These are phyloP conservation scores for Entelurus aequoreus DNA, from an alignment of 2,113 vertebrate genomes.

Conservation along the genomic window DNA sequence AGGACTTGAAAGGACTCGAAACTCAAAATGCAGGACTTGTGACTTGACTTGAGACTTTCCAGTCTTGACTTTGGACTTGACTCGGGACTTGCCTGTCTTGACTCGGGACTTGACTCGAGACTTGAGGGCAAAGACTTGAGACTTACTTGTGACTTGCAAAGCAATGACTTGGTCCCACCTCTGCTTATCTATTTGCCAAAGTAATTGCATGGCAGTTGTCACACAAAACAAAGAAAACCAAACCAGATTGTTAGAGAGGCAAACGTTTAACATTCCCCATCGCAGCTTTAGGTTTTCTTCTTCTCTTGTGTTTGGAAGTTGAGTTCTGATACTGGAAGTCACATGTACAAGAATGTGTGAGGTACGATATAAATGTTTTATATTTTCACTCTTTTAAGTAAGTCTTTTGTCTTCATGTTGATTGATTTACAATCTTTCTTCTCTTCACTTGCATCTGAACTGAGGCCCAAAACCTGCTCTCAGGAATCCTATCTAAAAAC, in stretches of 20 bases:
- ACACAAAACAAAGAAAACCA: slow-evolving; percentile 24
- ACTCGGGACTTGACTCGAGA: no score
- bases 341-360: background rate
- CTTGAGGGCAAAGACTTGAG: no score
- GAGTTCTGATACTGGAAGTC: background rate
- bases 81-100: no score
- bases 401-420: no score
- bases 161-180: no score
- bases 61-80: no score
- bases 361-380: no score
- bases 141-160: no score
- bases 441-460: slow-evolving; percentile 17
- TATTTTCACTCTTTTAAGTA: no score
- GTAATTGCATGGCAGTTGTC: slow-evolving; percentile 19
- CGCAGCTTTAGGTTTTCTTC: slow-evolving; percentile 12
- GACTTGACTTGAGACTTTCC: no score
- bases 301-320: slow-evolving; percentile 1
- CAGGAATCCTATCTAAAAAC: slow-evolving; percentile 60
- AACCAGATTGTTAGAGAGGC: slow-evolving; percentile 26
- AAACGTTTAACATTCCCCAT: slow-evolving; percentile 38
- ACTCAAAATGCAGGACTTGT: no score
- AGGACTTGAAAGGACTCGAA: no score
- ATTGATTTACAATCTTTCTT: background rate
- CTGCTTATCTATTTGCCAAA: slow-evolving; percentile 36
- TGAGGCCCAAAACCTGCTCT: slow-evolving; percentile 57